Evolutionary conservation across 2,888 invertebrate genomes (phyloP).

Genomic region (Andrena praecox): DNA sequence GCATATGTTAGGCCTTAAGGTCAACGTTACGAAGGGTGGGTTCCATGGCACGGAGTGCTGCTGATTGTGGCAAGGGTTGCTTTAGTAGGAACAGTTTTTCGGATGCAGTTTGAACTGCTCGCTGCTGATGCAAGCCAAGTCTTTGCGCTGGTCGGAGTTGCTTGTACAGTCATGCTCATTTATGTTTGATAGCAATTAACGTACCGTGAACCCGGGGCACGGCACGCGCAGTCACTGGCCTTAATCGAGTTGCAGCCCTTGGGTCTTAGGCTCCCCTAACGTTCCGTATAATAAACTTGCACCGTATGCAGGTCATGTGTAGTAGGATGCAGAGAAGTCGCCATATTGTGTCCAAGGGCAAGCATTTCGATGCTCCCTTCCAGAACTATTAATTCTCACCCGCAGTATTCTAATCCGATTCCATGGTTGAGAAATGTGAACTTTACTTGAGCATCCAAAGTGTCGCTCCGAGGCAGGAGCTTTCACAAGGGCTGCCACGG

Average conservation of each 20-base stretch:
- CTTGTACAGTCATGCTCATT: neutral
- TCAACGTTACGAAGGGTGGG: neutral
- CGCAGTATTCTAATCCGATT: neutral
- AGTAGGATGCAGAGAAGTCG: no score
- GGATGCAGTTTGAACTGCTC: neutral
- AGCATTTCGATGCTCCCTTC: neutral
- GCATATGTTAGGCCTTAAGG: neutral
- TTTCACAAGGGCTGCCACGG: neutral
- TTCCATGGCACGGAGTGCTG: neutral
- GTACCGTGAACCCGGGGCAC: neutral
- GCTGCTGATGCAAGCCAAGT: neutral
- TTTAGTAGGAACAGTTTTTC: neutral
- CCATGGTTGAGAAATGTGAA: neutral
- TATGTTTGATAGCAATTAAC: neutral
- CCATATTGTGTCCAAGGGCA: neutral
- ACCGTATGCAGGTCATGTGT: neutral
- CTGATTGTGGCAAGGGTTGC: neutral
- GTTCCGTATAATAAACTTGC: constrained; percentile 1
- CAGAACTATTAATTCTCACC: neutral
- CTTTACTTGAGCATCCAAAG: no score
- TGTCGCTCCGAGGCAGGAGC: neutral
- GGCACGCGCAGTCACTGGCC: neutral
- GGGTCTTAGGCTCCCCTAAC: neutral
- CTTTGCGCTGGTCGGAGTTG: neutral
- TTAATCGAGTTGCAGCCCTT: constrained; percentile 8